Conservation (phyloP, 1,140 invertebrate genomes). For the Papilio aristodemus region DNA sequence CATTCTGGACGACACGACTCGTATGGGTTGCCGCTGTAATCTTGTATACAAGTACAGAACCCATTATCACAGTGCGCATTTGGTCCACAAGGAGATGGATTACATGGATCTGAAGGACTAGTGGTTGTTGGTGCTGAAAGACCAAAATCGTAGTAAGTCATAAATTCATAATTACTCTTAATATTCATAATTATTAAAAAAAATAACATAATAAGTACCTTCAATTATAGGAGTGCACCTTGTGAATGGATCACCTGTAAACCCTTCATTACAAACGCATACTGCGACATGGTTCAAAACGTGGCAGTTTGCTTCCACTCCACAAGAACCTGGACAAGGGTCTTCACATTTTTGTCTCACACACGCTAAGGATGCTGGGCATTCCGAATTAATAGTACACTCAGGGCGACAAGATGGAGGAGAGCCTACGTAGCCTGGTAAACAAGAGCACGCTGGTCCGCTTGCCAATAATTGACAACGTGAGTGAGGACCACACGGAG, state of each 20-base stretch:
- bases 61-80: conserved; percentile 87
- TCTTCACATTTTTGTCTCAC: conserved; percentile 87
- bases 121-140: conserved; percentile 67
- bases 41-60: conserved; percentile 85
- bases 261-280: conserved; percentile 86
- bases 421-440: conserved; percentile 86
- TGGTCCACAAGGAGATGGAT: conserved; percentile 89
- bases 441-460: conserved; percentile 88
- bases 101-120: conserved; percentile 83
- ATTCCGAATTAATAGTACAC: conserved; percentile 87
- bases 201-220: conserved; percentile 50
- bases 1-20: conserved; percentile 91
- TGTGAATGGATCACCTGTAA: conserved; percentile 88
- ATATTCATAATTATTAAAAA: conserved; percentile 3
- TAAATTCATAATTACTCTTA: conserved; percentile 21
- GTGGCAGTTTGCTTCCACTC: conserved; percentile 86
- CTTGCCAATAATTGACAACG: conserved; percentile 87
- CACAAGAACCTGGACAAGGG: conserved; percentile 88
- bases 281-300: conserved; percentile 88
- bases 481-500: conserved; percentile 91
- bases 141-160: conserved; percentile 34
- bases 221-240: conserved; percentile 82
- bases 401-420: conserved; percentile 89
- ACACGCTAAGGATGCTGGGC: conserved; percentile 86
- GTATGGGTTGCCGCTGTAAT: conserved; percentile 90